These are phyloP conservation scores for Acanthosepion pharaonis DNA, from an alignment of 2,888 invertebrate species.

Conservation along the genomic window DNA sequence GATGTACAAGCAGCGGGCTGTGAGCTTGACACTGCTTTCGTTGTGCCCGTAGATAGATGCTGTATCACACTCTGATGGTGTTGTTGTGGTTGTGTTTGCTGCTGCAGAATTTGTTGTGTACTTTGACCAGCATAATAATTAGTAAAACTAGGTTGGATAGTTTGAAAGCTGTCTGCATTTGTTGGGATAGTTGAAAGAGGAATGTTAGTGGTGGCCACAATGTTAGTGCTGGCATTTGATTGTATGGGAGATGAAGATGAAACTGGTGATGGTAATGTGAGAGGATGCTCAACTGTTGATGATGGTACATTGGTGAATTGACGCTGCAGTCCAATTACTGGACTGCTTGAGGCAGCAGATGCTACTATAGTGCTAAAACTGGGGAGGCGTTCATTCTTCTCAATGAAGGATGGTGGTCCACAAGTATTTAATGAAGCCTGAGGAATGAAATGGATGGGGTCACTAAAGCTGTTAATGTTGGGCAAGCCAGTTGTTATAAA, in stretches of 20 bases:
- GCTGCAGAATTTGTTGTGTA: conserved; percentile 13
- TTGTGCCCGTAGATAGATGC: conserved; percentile 41
- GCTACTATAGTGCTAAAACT: conserved; percentile 53
- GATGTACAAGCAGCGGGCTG: neutral
- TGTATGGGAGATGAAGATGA: conserved; percentile 40
- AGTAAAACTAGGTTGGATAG: conserved; percentile 34
- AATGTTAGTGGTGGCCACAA: conserved; percentile 39
- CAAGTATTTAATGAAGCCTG: conserved; percentile 45
- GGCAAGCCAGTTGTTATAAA: conserved; percentile 48
- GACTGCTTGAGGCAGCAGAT: conserved; percentile 34
- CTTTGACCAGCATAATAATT: conserved; percentile 44
- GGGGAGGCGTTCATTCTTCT: conserved; percentile 53
- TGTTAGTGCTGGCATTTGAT: conserved; percentile 38
- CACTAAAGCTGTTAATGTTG: conserved; percentile 49
- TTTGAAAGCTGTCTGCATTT: conserved; percentile 36
- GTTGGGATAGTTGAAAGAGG: conserved; percentile 40
- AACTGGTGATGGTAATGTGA: conserved; percentile 15
- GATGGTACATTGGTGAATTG: neutral
- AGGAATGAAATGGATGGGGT: conserved; percentile 48
- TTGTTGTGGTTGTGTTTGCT: neutral
- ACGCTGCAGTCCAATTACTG: conserved; percentile 37
- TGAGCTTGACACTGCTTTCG: conserved; percentile 35
- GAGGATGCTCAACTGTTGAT: conserved; percentile 25
- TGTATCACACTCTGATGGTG: conserved; percentile 46
- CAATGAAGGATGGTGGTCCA: conserved; percentile 49